These are phyloP conservation scores for Gallinago jamesoni DNA, from an alignment of 2,113 vertebrate species.

Conservation along the genomic window DNA sequence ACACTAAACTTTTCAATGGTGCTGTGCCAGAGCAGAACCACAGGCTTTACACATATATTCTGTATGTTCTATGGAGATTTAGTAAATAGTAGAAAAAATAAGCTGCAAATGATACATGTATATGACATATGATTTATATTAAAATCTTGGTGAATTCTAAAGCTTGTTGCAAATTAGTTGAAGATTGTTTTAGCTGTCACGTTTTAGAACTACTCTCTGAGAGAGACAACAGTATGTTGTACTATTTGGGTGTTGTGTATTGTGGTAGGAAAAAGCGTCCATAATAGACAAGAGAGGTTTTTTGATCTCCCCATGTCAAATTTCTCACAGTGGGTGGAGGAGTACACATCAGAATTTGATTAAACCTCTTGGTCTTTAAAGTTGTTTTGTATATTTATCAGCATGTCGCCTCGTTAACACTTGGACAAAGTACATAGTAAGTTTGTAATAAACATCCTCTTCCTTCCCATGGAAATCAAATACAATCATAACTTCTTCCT, in stretches of 20 bases:
- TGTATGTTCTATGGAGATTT: neutral
- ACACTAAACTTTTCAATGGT: neutral
- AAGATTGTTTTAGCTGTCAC: neutral
- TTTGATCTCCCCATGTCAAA: slow-evolving; percentile 58
- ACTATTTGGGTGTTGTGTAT: neutral
- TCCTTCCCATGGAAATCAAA: slow-evolving; percentile 54
- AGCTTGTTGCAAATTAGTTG: neutral
- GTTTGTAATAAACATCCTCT: slow-evolving; percentile 65
- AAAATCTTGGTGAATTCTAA: neutral
- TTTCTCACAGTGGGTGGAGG: slow-evolving; percentile 40
- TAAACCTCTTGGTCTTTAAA: slow-evolving; percentile 55
- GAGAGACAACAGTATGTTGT: neutral
- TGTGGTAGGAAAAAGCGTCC: neutral
- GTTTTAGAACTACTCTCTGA: neutral
- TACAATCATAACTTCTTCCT: slow-evolving; percentile 45
- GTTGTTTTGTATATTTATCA: slow-evolving; percentile 47
- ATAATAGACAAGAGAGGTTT: neutral
- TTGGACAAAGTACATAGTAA: slow-evolving; percentile 69
- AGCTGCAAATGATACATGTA: neutral
- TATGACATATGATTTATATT: neutral
- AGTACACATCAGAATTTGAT: slow-evolving; percentile 41
- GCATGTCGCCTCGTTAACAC: slow-evolving; percentile 31
- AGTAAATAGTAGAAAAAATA: neutral
- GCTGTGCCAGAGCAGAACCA: neutral
- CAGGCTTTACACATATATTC: neutral